Evolutionary conservation across 2,888 invertebrate genomes (phyloP), one percentile per base, ranked within the genome.

Genomic region (Pristionchus fissidentatus): DNA sequence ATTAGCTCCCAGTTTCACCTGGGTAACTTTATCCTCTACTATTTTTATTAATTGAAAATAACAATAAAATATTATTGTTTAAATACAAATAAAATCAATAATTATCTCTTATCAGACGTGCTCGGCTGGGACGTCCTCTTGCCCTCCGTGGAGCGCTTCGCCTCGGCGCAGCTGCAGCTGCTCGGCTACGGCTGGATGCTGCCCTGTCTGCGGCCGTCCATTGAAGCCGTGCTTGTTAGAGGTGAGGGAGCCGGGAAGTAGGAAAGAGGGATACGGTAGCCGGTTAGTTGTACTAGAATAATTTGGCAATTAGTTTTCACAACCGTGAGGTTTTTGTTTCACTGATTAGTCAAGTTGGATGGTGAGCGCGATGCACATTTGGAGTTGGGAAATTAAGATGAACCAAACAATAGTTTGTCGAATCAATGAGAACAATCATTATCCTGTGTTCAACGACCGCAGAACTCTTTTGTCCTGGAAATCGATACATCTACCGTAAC

Each of bases 41-140:
- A 60, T 60, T 60, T 29, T 60, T 32, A 60, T 2, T 10, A 2
- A 4, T 55, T n/a, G 22, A n/a, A 22, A n/a, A 22, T n/a, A 1
- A 4, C 22, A 55, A n/a, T n/a, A n/a, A 26, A 26, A 22, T 7
- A 5, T 19, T 55, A 22, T 55, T 10, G 52, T 62, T 32, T 29
- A 62, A 8, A 8, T 62, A 13, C 29, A 8, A 62, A 29, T 26
- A 8, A 3, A 57, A n/a, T 22, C 38, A 38, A 19, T 8, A 10
- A 41, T 70, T 3, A 19, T 73, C n/a, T 46, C 73, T 46, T 29
- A 66, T 0, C 73, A 86, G 87, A 83, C 43, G 81, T 86, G 15
- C 85, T 88, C 46, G 79, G 80, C 22, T 88, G 88, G 88, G 88
- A 88, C 75, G 87, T 86, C 0, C 84, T 86, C 32, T 86, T 88